phyloP scores from a whole-genome alignment of 1,140 invertebrate species.

The Himalopsyche phryganea region DNA sequence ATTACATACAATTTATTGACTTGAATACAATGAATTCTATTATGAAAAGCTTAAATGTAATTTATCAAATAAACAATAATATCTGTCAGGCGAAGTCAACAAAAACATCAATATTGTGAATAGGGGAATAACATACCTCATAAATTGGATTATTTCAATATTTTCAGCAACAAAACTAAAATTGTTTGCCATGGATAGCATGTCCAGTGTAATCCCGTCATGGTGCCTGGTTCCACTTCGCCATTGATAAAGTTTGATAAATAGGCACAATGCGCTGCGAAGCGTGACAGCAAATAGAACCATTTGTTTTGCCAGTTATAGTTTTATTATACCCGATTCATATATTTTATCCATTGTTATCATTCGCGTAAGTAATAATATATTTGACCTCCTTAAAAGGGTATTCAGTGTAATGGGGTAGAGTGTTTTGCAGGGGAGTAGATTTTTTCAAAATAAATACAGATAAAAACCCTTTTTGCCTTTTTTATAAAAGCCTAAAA shows the following conservation, averaged over 20 bases:
- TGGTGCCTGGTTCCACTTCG: conserved; percentile 19
- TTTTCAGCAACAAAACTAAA: conserved; percentile 8
- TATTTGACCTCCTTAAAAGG: conserved; percentile 35
- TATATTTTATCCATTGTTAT: conserved; percentile 31
- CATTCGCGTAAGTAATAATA: conserved; percentile 27
- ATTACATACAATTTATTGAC: no score
- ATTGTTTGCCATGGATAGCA: conserved; percentile 1
- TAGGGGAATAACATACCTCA: background rate
- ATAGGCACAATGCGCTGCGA: conserved; percentile 26
- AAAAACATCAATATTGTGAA: no score
- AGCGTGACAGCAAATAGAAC: conserved; percentile 34
- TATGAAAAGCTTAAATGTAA: no score
- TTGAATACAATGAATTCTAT: no score
- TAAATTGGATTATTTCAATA: conserved; percentile 11
- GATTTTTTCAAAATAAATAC: no score
- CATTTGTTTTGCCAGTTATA: conserved; percentile 35
- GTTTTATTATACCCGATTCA: conserved; percentile 34
- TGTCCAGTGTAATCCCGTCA: conserved; percentile 17
- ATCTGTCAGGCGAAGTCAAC: no score
- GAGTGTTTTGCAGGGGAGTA: no score
- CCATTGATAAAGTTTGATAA: conserved; percentile 28
- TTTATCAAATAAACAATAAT: no score
- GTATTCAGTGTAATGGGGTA: conserved; percentile 22
- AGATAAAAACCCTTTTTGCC: no score
- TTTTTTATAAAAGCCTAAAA: no score